Percentiles rank a stretch among this genome's conserved stretches.
These are phyloP conservation scores for Zaprionus lachaisei DNA, from an alignment of 1,140 invertebrate species.

Conservation along the genomic window DNA sequence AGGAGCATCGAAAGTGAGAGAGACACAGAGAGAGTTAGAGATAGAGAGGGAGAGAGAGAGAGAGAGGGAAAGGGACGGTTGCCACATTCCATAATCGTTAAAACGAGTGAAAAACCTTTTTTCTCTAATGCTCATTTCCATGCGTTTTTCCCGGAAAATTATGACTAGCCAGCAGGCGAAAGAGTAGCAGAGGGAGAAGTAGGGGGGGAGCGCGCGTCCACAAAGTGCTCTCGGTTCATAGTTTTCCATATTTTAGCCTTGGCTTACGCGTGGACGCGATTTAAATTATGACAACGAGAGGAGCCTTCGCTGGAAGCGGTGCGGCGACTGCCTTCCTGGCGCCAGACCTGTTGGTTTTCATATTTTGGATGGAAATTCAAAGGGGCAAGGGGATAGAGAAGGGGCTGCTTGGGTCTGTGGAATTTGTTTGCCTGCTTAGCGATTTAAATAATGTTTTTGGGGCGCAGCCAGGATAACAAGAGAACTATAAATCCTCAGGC, in stretches of 20 bases:
- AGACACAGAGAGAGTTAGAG: not conserved
- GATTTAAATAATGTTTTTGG: constrained; percentile 53
- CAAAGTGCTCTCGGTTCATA: constrained; percentile 56
- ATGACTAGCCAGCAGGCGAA: constrained; percentile 27
- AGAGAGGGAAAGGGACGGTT: constrained; percentile 4
- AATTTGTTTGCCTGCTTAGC: constrained; percentile 40
- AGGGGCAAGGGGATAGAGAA: not conserved
- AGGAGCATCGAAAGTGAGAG: not conserved
- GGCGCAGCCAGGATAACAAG: constrained; percentile 66
- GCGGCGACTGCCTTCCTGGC: constrained; percentile 46
- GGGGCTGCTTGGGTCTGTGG: not conserved
- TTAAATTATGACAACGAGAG: constrained; percentile 67
- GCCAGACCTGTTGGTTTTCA: constrained; percentile 53
- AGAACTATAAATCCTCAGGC: constrained; percentile 69
- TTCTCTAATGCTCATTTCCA: constrained; percentile 71
- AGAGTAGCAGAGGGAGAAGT: not conserved
- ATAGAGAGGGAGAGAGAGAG: not conserved
- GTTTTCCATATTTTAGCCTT: constrained; percentile 67
- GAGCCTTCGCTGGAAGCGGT: constrained; percentile 23
- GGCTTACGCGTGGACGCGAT: constrained; percentile 69
- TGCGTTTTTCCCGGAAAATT: constrained; percentile 74
- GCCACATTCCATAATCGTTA: constrained; percentile 48
- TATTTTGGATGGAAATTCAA: constrained; percentile 2
- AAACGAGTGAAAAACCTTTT: constrained; percentile 48
- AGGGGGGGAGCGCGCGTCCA: constrained; percentile 3